Evolutionary conservation across 2,888 invertebrate genomes (phyloP).

Genomic region (Tenthredo mesomela): DNA sequence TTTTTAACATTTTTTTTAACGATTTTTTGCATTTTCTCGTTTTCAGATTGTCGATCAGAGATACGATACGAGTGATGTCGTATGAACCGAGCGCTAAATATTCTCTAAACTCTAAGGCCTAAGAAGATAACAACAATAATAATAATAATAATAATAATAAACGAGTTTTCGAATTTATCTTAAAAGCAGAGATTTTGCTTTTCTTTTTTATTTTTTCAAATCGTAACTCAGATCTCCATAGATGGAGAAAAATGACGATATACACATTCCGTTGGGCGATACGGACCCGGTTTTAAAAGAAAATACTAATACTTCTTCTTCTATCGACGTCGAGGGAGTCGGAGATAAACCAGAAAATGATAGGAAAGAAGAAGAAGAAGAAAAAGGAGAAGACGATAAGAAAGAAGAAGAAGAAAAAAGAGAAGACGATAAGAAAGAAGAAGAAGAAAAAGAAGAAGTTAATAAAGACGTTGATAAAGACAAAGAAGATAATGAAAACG

Average conservation of each 20-base stretch:
- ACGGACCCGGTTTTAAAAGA: not conserved
- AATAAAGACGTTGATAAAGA: not conserved
- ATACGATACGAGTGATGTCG: not conserved
- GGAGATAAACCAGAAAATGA: not conserved
- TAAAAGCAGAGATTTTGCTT: too few relatives aligned
- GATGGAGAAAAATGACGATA: not conserved
- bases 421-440: slow-evolving; percentile 53
- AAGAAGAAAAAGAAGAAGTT: slow-evolving; percentile 44
- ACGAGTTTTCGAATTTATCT: not conserved
- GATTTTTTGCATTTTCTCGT: not conserved
- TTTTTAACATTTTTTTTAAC: too few relatives aligned
- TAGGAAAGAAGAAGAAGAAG: slow-evolving; percentile 58
- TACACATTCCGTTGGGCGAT: not conserved
- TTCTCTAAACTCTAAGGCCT: not conserved
- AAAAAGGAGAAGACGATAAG: slow-evolving; percentile 46
- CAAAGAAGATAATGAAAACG: not conserved
- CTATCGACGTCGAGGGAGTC: not conserved
- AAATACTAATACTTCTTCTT: not conserved
- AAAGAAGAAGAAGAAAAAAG: not conserved
- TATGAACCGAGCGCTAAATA: not conserved
- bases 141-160: too few relatives aligned
- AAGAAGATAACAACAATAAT: not conserved
- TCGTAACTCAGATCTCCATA: not conserved
- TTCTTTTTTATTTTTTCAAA: too few relatives aligned
- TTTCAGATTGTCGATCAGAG: not conserved